Conservation (phyloP, 1,140 invertebrate species). For the Drosophila willistoni region DNA sequence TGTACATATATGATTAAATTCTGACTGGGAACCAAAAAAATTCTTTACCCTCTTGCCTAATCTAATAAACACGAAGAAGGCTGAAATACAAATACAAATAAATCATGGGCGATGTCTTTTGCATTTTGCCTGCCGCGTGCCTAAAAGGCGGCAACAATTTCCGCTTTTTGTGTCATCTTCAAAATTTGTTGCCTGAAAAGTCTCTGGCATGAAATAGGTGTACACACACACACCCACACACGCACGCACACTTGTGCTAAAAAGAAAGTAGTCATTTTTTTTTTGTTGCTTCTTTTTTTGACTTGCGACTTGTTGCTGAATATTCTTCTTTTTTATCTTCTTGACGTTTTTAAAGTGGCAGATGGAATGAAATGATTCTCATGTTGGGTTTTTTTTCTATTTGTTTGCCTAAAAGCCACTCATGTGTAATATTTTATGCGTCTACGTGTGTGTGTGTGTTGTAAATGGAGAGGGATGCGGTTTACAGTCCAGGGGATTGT, state of each 20-base stretch:
- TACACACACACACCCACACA: background rate
- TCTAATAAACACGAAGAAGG: slow-evolving; percentile 17
- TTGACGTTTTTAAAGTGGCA: slow-evolving; percentile 22
- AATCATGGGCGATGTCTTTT: slow-evolving; percentile 12
- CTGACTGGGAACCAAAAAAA: background rate
- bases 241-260: background rate
- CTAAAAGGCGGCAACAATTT: slow-evolving; percentile 21
- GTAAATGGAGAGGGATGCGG: background rate
- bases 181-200: slow-evolving; percentile 1
- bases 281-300: background rate
- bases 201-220: slow-evolving; percentile 6
- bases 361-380: slow-evolving; percentile 15
- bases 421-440: slow-evolving; percentile 21
- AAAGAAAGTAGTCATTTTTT: background rate
- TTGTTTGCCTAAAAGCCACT: slow-evolving; percentile 20
- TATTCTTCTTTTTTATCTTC: background rate
- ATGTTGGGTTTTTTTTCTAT: slow-evolving; percentile 1
- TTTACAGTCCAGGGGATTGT: slow-evolving; percentile 3
- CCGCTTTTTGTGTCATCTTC: slow-evolving; percentile 1
- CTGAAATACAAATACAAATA: slow-evolving; percentile 20
- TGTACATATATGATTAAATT: slow-evolving; percentile 5
- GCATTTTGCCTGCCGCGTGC: slow-evolving; percentile 8
- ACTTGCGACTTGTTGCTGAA: slow-evolving; percentile 6
- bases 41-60: slow-evolving; percentile 8
- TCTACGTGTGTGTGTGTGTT: background rate